Conservation (phyloP, 2,888 invertebrate species). For the Fissipunctia ypsillon region DNA sequence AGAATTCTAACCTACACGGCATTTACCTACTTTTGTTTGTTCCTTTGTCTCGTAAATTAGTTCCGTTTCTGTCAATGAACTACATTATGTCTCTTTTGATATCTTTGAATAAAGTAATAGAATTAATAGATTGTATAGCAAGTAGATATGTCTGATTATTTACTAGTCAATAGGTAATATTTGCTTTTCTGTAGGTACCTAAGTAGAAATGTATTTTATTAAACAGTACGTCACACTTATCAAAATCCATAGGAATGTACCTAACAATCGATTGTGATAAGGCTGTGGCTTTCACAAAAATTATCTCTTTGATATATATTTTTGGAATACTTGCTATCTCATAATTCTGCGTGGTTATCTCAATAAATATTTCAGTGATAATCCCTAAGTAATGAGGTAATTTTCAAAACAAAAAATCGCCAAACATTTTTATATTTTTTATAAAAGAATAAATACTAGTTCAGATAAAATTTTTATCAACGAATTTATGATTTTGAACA, state of each 20-base stretch:
- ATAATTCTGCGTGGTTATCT: slow-evolving; percentile 2
- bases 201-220: neutral
- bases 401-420: neutral
- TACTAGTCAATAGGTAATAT: neutral
- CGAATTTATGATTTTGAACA: neutral
- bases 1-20: neutral
- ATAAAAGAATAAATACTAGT: slow-evolving; percentile 6
- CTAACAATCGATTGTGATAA: slow-evolving; percentile 9
- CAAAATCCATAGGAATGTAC: neutral
- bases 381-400: slow-evolving; percentile 1
- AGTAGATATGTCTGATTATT: neutral
- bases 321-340: neutral
- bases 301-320: neutral
- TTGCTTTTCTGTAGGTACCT: neutral
- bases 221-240: neutral
- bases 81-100: neutral
- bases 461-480: slow-evolving; percentile 10
- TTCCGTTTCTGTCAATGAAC: neutral
- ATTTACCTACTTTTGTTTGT: neutral
- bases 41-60: no score
- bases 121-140: neutral
- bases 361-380: neutral
- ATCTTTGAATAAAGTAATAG: no score
- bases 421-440: neutral
- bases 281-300: slow-evolving; percentile 9